Conservation (phyloP, 2,888 invertebrate species). For the Argynnis bischoffii region DNA sequence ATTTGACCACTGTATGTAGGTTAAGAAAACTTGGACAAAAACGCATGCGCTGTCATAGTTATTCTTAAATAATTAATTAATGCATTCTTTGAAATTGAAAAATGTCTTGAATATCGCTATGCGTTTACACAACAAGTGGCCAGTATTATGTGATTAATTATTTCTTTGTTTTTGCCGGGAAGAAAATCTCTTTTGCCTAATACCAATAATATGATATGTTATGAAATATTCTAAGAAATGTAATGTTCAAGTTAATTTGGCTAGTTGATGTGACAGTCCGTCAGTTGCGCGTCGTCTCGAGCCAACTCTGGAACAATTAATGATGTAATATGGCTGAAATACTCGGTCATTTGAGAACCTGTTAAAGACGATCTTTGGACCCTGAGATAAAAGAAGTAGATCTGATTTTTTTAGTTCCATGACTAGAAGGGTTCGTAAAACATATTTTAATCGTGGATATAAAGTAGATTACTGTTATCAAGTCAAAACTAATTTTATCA, state of each 20-base stretch:
- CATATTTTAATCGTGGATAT: no score
- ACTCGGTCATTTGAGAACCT: constrained; percentile 26
- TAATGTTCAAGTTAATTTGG: constrained; percentile 30
- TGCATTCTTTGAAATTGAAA: no score
- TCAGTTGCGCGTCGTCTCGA: constrained; percentile 37
- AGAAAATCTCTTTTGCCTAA: neutral
- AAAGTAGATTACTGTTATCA: no score
- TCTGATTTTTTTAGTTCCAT: neutral
- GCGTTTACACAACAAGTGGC: no score
- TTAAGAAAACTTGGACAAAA: no score
- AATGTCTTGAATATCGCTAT: no score
- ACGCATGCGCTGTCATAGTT: no score
- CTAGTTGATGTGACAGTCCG: constrained; percentile 38
- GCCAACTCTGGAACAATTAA: constrained; percentile 43
- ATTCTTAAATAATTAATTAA: no score
- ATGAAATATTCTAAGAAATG: constrained; percentile 30
- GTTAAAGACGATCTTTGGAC: constrained; percentile 19
- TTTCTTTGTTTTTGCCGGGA: neutral
- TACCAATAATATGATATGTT: constrained; percentile 1
- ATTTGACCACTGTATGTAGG: no score
- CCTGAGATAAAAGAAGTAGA: neutral
- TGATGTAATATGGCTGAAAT: constrained; percentile 40
- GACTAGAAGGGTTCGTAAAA: neutral
- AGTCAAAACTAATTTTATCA: no score
- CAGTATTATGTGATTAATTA: neutral